Conservation (phyloP, 2,113 vertebrate genomes). For the Gymnobelideus leadbeateri region DNA sequence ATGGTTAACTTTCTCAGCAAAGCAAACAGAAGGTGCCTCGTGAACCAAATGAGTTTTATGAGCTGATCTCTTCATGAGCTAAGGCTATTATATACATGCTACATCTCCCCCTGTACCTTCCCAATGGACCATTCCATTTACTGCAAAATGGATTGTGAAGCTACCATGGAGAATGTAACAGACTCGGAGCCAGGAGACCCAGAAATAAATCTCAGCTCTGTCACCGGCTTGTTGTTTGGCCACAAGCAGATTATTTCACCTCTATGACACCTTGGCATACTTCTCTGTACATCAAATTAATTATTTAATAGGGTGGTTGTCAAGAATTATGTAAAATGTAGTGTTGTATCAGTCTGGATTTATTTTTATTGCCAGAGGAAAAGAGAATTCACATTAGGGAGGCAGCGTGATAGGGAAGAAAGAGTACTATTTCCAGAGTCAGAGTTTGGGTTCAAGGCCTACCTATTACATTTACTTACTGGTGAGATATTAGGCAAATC, state of each 20-base stretch:
- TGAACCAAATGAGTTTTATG: not conserved
- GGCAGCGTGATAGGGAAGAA: not conserved
- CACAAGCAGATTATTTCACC: not conserved
- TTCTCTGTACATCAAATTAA: not conserved
- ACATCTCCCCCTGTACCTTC: not conserved
- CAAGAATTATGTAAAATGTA: not conserved
- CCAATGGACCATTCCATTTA: not conserved
- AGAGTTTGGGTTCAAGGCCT: not conserved
- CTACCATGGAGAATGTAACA: not conserved
- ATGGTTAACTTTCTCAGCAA: not conserved
- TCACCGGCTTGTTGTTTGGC: not conserved
- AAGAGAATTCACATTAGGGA: not conserved
- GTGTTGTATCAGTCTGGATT: not conserved
- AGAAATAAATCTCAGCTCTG: not conserved
- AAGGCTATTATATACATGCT: not conserved
- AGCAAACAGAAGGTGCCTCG: not conserved
- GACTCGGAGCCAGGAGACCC: rapidly evolving
- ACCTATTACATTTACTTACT: not conserved
- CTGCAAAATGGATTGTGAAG: not conserved
- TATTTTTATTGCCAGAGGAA: not conserved
- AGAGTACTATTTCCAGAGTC: not conserved
- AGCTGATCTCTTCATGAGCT: not conserved
- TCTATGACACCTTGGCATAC: not conserved
- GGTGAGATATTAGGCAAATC: not conserved
- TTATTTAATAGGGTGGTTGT: not conserved